Base-by-base conservation (phyloP, 2,797 vertebrate genomes). In the Brachyrhaphis roseni region DNA sequence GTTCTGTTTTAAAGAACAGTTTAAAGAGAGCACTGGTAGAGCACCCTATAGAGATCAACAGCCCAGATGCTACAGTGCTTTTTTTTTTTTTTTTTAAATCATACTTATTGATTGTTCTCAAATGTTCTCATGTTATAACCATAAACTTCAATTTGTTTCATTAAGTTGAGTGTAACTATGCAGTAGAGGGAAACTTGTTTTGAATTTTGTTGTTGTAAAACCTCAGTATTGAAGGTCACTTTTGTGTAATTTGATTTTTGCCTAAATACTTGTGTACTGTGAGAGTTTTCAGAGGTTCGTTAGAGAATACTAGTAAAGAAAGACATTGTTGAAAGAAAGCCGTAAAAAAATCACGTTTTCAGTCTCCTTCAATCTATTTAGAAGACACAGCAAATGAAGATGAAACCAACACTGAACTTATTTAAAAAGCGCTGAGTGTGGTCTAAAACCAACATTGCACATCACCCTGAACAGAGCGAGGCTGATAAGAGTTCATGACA, bases 1-100 rank as follows among this genome's bases (percentile, higher is more conserved):
- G 76, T 82, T 87, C 82, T 75, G 77, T 79, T 82, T 90, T 89
- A 85, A 88, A 91, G 90, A 84, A n/a, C n/a, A n/a, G n/a, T n/a
- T n/a, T n/a, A n/a, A 53, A 70, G 80, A 66, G 81, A 75, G 53
- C 74, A 15, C 10, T 20, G 78, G 79, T 76, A 16, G 26, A 46
- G 7, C 45, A 72, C 43, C n/a, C 6, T 1, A 11, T 51, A 18
- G 5, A 62, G 28, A 18, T 34, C 59, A 62, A 34, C 18, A 18
- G 34, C 16, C 11, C 28, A 59, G n/a, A 31, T 31, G 28, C 12
- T 59, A 7, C 5, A 15, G 12, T 31, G 28, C 15, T 3, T 59
- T 59, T 11, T n/a, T n/a, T n/a, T n/a, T n/a, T n/a, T n/a, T n/a
- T n/a, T n/a, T n/a, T n/a, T n/a, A n/a, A 13, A 45, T 13, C 4